These are phyloP conservation scores for Agrochola litura DNA, from an alignment of 2,888 invertebrate genomes.

Conservation along the genomic window DNA sequence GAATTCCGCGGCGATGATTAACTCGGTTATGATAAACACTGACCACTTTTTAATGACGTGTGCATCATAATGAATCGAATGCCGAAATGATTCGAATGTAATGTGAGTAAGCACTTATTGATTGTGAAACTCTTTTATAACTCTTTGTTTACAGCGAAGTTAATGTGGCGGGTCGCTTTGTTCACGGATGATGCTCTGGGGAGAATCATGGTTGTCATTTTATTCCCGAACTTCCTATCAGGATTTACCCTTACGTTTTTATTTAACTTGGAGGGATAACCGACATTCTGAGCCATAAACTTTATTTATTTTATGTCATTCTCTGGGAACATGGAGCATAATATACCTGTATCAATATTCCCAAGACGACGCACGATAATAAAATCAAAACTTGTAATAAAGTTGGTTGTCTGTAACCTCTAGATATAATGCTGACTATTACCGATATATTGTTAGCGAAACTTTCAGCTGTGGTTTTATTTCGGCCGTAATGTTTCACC, in stretches of 20 bases:
- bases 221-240: constrained; percentile 26
- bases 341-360: constrained; percentile 37
- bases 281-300: constrained; percentile 33
- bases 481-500: constrained; percentile 40
- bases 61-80: constrained; percentile 68
- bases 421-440: constrained; percentile 14
- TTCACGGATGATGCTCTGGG: constrained; percentile 25
- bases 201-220: constrained; percentile 27
- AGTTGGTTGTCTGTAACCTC: constrained; percentile 10
- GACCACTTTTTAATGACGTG: constrained; percentile 73
- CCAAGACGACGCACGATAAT: constrained; percentile 15
- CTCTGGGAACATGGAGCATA: constrained; percentile 3
- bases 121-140: constrained; percentile 50
- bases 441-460: constrained; percentile 29
- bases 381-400: constrained; percentile 43
- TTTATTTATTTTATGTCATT: constrained; percentile 48
- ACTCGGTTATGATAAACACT: constrained; percentile 83
- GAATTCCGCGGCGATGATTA: constrained; percentile 83
- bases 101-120: constrained; percentile 38
- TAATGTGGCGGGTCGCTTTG: constrained; percentile 23
- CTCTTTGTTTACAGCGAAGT: constrained; percentile 21
- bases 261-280: constrained; percentile 35
- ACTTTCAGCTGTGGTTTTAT: constrained; percentile 40
- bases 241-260: constrained; percentile 33
- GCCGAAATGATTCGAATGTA: constrained; percentile 65